These are phyloP conservation scores for Pardosa pseudoannulata DNA, from an alignment of 2,888 invertebrate species.

Conservation along the genomic window DNA sequence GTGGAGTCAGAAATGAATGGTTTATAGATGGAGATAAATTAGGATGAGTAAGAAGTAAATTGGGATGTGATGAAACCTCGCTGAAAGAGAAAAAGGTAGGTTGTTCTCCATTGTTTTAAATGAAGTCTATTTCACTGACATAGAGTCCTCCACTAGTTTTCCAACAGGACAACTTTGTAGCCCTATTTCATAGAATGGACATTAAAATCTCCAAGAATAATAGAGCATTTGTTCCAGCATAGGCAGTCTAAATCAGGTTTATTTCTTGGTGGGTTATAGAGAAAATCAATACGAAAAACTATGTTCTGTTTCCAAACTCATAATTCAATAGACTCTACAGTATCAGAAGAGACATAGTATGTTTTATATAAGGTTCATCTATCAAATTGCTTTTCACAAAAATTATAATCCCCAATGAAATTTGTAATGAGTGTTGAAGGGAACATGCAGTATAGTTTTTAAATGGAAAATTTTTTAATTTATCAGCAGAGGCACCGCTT, in stretches of 20 bases:
- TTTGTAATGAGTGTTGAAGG: not conserved
- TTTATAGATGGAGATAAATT: not conserved
- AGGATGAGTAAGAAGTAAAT: not conserved
- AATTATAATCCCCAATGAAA: conserved; percentile 12
- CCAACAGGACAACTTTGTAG: not conserved
- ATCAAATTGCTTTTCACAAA: conserved; percentile 1
- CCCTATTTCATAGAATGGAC: not conserved
- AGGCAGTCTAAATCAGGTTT: not conserved
- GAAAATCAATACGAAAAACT: not conserved
- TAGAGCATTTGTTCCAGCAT: not conserved
- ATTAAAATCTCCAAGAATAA: not conserved
- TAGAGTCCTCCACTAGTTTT: not conserved
- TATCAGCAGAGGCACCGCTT: no score
- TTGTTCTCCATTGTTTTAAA: not conserved
- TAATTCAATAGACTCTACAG: not conserved
- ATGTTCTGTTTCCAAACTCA: not conserved
- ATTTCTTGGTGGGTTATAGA: not conserved
- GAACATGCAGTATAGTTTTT: no score
- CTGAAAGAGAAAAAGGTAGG: not conserved
- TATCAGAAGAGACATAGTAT: not conserved
- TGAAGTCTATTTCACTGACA: not conserved
- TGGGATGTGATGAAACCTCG: not conserved
- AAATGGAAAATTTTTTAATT: no score
- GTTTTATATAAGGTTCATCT: not conserved
- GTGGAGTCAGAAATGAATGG: not conserved